These are phyloP conservation scores for Oreochromis mossambicus DNA, from an alignment of 2,797 vertebrate species.

Conservation along the genomic window DNA sequence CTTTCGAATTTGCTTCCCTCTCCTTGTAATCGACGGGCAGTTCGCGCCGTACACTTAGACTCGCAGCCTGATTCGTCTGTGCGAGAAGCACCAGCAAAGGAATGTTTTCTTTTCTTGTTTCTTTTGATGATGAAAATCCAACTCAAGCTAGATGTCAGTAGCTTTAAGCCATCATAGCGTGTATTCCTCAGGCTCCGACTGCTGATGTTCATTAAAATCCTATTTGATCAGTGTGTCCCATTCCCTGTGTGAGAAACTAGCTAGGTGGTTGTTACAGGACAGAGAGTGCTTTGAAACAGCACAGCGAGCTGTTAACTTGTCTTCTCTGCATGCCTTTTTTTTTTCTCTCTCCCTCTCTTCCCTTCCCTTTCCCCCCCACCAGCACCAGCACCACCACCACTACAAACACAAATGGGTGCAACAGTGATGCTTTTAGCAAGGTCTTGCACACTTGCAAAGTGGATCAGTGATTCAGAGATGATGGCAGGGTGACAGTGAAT, in stretches of 20 bases:
- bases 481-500: constrained; percentile 76
- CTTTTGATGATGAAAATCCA: constrained; percentile 68
- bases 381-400: constrained; percentile 1
- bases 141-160: constrained; percentile 63
- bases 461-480: constrained; percentile 77
- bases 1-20: constrained; percentile 46
- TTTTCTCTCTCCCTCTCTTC: neutral
- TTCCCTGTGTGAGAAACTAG: constrained; percentile 61
- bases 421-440: constrained; percentile 77
- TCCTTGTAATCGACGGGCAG: constrained; percentile 38
- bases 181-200: constrained; percentile 64
- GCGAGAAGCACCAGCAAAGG: constrained; percentile 40
- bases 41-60: neutral
- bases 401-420: constrained; percentile 72
- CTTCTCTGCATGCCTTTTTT: constrained; percentile 50
- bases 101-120: constrained; percentile 44
- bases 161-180: constrained; percentile 61
- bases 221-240: constrained; percentile 72
- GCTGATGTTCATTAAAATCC: constrained; percentile 76
- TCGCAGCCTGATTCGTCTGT: constrained; percentile 32
- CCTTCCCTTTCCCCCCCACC: neutral
- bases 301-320: constrained; percentile 71
- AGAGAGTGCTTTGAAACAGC: constrained; percentile 73
- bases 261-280: constrained; percentile 73
- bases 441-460: constrained; percentile 75